Evolutionary conservation across 2,888 invertebrate genomes (phyloP).

Genomic region (Drosophila suboccidentalis): DNA sequence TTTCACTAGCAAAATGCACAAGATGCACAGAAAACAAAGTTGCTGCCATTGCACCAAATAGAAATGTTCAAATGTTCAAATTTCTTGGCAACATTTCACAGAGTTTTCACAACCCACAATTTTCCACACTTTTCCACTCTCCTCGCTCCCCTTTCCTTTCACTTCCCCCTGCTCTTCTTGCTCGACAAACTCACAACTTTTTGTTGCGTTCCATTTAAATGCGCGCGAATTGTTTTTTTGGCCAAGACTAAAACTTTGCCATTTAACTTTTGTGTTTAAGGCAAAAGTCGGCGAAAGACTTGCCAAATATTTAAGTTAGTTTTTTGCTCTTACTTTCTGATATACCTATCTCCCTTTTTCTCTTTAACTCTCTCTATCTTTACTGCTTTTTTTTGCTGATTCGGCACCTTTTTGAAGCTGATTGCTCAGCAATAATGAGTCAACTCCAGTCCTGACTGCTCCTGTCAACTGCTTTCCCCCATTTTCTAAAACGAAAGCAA

Average conservation of each 20-base stretch:
- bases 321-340: not conserved
- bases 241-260: slow-evolving; percentile 61
- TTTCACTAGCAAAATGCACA: slow-evolving; percentile 44
- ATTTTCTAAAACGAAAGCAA: slow-evolving; percentile 34
- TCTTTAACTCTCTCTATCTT: not conserved
- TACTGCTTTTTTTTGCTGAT: slow-evolving; percentile 38
- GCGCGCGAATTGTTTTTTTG: slow-evolving; percentile 79
- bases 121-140: not conserved
- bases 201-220: slow-evolving; percentile 78
- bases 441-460: slow-evolving; percentile 11
- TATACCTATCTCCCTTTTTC: slow-evolving; percentile 2
- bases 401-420: slow-evolving; percentile 51
- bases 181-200: slow-evolving; percentile 56
- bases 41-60: slow-evolving; percentile 34
- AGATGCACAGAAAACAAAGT: slow-evolving; percentile 42
- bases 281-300: slow-evolving; percentile 27
- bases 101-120: slow-evolving; percentile 10
- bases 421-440: slow-evolving; percentile 59
- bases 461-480: slow-evolving; percentile 50
- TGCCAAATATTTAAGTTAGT: slow-evolving; percentile 75
- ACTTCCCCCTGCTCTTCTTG: not conserved
- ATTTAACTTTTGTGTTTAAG: slow-evolving; percentile 76
- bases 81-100: slow-evolving; percentile 46
- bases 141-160: not conserved
- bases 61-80: slow-evolving; percentile 54